These are phyloP conservation scores for Cecidostiba fungosa DNA, from an alignment of 2,888 invertebrate genomes.

Conservation along the genomic window DNA sequence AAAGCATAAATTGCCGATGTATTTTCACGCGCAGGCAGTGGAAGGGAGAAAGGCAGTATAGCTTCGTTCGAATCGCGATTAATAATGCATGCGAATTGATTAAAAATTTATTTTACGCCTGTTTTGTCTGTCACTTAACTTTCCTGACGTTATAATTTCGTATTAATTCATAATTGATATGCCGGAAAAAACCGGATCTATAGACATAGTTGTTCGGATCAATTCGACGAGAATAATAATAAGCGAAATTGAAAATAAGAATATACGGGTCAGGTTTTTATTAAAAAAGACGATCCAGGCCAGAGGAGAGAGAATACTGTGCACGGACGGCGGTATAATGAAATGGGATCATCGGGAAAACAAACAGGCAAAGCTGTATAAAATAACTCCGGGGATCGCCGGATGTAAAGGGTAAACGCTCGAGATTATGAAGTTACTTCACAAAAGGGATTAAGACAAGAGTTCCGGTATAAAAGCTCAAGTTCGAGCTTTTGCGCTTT, in stretches of 20 bases:
- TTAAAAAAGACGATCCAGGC: background rate
- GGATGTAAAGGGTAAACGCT: slow-evolving; percentile 44
- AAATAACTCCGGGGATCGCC: slow-evolving; percentile 29
- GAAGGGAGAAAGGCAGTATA: background rate
- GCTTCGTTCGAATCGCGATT: background rate
- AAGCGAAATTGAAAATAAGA: slow-evolving; percentile 21
- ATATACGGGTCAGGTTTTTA: background rate
- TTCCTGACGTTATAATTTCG: background rate
- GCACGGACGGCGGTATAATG: slow-evolving; percentile 34
- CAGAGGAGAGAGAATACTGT: background rate
- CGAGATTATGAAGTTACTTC: slow-evolving; percentile 57
- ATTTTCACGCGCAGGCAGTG: no score
- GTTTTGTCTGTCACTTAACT: background rate
- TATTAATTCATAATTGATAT: slow-evolving; percentile 31
- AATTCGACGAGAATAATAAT: background rate
- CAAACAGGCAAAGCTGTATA: slow-evolving; percentile 54
- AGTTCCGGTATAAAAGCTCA: slow-evolving; percentile 52
- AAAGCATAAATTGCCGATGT: slow-evolving; percentile 49
- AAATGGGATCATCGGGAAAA: slow-evolving; percentile 54
- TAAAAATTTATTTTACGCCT: slow-evolving; percentile 45
- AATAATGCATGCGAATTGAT: slow-evolving; percentile 42
- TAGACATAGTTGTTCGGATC: background rate
- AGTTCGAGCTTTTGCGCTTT: slow-evolving; percentile 54
- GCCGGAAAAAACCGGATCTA: background rate
- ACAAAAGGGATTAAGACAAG: slow-evolving; percentile 58